A percentile compares a stretch with the other conserved stretches of the same genome.
These are phyloP conservation scores for Trachurus trachurus DNA, from an alignment of 2,797 vertebrate genomes.

Conservation along the genomic window DNA sequence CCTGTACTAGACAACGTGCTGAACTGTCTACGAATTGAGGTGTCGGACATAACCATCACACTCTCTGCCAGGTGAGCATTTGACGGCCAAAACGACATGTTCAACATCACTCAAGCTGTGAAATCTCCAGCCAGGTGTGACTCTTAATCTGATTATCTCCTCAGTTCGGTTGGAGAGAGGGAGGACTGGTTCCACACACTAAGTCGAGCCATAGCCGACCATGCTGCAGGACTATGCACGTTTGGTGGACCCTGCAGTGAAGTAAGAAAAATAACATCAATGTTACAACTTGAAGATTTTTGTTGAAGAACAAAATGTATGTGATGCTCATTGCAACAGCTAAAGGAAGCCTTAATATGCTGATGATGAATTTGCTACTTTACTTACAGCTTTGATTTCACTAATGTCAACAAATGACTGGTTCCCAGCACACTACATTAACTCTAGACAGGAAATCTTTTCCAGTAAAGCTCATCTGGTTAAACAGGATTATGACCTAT, in stretches of 20 bases:
- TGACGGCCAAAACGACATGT: neutral
- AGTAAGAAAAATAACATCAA: conserved; percentile 62
- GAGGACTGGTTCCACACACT: conserved; percentile 97
- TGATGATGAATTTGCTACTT: neutral
- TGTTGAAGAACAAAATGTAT: neutral
- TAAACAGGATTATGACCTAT: no score
- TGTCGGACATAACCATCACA: conserved; percentile 90
- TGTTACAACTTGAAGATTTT: neutral
- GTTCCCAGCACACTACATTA: no score
- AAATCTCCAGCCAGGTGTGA: neutral
- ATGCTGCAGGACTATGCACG: conserved; percentile 86
- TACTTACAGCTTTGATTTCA: no score
- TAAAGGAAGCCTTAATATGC: neutral
- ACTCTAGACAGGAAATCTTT: no score
- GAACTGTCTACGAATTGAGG: conserved; percentile 93
- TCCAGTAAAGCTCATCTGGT: no score
- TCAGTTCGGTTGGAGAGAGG: conserved; percentile 93
- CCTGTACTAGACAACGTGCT: conserved; percentile 90
- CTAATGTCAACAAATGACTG: no score
- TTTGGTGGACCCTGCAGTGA: conserved; percentile 86
- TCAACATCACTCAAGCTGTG: neutral
- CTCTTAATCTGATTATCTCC: conserved; percentile 33
- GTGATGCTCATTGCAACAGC: neutral
- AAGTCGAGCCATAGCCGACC: conserved; percentile 89
- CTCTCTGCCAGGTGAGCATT: conserved; percentile 93